Conservation (phyloP, 2,113 vertebrate species). For the Caranx ignobilis region DNA sequence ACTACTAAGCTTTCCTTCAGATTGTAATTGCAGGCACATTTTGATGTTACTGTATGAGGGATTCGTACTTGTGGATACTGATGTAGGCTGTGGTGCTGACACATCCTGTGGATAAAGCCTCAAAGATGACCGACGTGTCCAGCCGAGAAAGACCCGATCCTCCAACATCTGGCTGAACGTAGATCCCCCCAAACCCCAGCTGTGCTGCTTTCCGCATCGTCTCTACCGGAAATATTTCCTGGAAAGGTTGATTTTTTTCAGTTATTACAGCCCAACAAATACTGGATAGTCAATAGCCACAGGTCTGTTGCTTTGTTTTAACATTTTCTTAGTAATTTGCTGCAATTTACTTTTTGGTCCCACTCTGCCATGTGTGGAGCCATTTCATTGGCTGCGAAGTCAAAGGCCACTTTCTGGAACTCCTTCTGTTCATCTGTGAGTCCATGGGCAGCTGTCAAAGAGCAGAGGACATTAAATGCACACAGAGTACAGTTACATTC, state of each 20-base stretch:
- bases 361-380: slow-evolving; percentile 95
- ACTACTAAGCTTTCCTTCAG: neutral
- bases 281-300: neutral
- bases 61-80: slow-evolving; percentile 97
- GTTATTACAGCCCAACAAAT: neutral
- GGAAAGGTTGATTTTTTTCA: neutral
- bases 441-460: slow-evolving; percentile 87
- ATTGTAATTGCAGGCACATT: neutral
- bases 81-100: slow-evolving; percentile 97
- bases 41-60: neutral
- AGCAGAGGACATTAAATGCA: neutral
- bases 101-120: slow-evolving; percentile 96
- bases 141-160: slow-evolving; percentile 95
- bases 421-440: slow-evolving; percentile 95
- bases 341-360: slow-evolving; percentile 91
- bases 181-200: slow-evolving; percentile 95
- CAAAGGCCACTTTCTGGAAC: slow-evolving; percentile 96
- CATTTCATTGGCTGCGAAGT: slow-evolving; percentile 97
- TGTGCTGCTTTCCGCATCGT: slow-evolving; percentile 91
- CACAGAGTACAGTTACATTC: neutral
- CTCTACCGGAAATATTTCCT: slow-evolving; percentile 96
- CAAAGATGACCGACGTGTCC: slow-evolving; percentile 95
- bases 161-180: slow-evolving; percentile 90
- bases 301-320: neutral
- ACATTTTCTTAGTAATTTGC: neutral